Base-by-base conservation (phyloP, 2,113 vertebrate species). In the Semicossyphus pulcher region DNA sequence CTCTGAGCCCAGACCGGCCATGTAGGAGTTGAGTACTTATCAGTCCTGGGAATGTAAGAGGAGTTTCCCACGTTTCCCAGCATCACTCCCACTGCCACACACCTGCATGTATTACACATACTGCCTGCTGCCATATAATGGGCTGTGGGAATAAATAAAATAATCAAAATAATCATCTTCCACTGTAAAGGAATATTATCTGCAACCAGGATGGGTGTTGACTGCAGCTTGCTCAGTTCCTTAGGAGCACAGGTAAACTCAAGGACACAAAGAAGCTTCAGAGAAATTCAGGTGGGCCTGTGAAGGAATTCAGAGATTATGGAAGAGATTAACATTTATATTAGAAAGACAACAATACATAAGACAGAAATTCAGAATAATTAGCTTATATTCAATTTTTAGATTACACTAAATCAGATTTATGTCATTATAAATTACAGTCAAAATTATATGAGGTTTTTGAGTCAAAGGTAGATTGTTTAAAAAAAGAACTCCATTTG, bases 1-100 rank as follows among this genome's bases (percentile, higher is more conserved):
- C 37, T 75, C 21, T 69, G 52, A 75, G 48, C 1, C 11, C n/a
- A 26, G 21, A 44, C 44, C 0, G 20, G 29, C 34, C 44, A 25
- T 26, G 39, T 36, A 73, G 68, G 18, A 60, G 73, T 61, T 51
- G 39, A 57, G 10, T 52, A 53, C 73, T 77, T 86, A 80, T 87
- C 81, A 66, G 59, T 63, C 57, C 54, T 83, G 75, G 63, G 86
- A 90, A 90, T 82, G 85, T 71, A 49, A 76, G 36, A 74, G 78
- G 84, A 80, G 87, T 79, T 88, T 86, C 77, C 70, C 62, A 79
- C 53, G 42, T 72, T 85, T 80, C 76, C 36, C 42, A 47, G 72
- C 49, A 62, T 78, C 67, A 81, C 91, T 91, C 90, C 87, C 91
- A 89, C 87, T 48, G 52, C 34, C 63, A 54, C 86, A 83, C 90